Conservation (phyloP, 2,797 vertebrate species). For the Gallinago nigripennis region DNA sequence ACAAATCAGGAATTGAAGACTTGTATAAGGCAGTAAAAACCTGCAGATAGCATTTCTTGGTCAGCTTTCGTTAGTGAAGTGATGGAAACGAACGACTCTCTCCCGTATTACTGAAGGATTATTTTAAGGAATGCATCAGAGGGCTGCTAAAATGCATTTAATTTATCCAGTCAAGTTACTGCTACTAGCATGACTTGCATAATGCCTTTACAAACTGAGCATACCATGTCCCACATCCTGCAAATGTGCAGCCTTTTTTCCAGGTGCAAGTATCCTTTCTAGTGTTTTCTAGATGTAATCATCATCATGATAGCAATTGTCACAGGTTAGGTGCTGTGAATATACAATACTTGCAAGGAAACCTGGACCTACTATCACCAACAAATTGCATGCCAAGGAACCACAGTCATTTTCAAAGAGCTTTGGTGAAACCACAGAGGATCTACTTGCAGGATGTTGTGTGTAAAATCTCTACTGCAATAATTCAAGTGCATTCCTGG, state of each 20-base stretch:
- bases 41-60: not conserved
- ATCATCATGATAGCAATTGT: not conserved
- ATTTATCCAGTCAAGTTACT: not conserved
- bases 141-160: not conserved
- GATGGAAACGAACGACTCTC: not conserved
- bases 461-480: not conserved
- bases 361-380: not conserved
- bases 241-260: not conserved
- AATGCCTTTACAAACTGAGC: not conserved
- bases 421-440: not conserved
- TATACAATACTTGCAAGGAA: not conserved
- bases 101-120: fast-evolving
- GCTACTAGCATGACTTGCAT: not conserved
- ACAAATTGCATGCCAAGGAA: not conserved
- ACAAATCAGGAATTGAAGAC: not conserved
- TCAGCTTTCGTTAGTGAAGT: not conserved
- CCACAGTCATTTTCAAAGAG: not conserved
- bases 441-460: fast-evolving
- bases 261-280: not conserved
- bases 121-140: not conserved
- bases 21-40: not conserved
- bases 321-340: not conserved
- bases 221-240: fast-evolving
- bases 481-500: not conserved
- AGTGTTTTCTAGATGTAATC: not conserved